Evolutionary conservation across 92 coral and sea anemone genomes (phyloP), one percentile per base, ranked within the genome.

Genomic region (Pocillopora grandis): DNA sequence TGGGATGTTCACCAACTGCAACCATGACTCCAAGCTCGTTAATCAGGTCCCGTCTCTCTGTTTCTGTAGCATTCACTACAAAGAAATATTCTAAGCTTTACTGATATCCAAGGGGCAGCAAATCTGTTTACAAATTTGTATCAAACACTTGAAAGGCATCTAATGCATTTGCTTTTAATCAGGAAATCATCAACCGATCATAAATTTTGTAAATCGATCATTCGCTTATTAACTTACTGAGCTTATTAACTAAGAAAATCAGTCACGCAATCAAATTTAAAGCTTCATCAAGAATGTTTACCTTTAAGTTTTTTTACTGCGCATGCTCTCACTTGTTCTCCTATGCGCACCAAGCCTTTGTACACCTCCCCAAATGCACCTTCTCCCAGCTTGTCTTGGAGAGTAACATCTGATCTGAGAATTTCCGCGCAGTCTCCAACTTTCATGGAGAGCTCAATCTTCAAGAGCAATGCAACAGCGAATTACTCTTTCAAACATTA

Each of bases 1-100:
- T 76, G 23, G 80, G 80, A 61, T 76, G 80, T 76, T 76, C 80
- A 36, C 80, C 80, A 78, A 78, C 82, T 21, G 60, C 19, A 18
- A 49, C 82, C 59, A 42, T 78, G 5, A 63, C 35, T 62, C 11
- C 37, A 4, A 78, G 19, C 35, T 78, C 82, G 82, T 78, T 78
- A 8, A 62, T 62, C 2, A 78, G 57, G 72, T 78, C 72, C 9
- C 82, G 49, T 13, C 35, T 78, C 55, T 78, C 82, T 10, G 12
- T 12, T 11, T 58, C 71, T 78, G 62, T 78, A 21, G 93, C 90
- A 60, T 33, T 88, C 69, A 72, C 86, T 82, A 73, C 85, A 73
- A 90, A 84, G 20, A 71, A 87, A 72, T 83, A 67, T 42, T 42
- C 4, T 42, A 42, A 42, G 7, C 4, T 42, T 42, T 3, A 42